Evolutionary conservation across 1,140 invertebrate species (phyloP), one percentile per base, ranked within the genome.

Genomic region (Ceratosolen solmsi): DNA sequence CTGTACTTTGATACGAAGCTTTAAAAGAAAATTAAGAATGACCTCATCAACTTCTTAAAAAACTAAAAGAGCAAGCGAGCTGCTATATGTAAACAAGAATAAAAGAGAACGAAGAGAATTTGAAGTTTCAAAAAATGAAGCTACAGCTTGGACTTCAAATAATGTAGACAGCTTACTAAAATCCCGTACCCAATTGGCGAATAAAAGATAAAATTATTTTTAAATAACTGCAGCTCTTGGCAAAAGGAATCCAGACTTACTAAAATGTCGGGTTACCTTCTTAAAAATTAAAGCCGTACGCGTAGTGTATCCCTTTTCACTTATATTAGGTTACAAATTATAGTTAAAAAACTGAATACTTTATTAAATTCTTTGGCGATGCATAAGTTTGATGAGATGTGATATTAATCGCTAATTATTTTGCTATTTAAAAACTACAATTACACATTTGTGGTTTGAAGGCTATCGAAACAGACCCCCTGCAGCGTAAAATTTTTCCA

Each of bases 201-300:
- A 38, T 68, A 38, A 68, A 38, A 68, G 63, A 68, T 38, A 68
- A 68, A 68, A 68, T 68, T 68, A 36, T 33, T 68, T 68, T 68
- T 68, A 68, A 68, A 68, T 68, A 68, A 68, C 33, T 38, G 27
- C n/a, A 68, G 63, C 63, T 38, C 7, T 33, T 33, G 0, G 63
- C 33, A n/a, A 38, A 68, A 68, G 7, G 17, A 68, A 68, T 63
- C 33, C 33, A 38, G 8, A 36, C 30, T 38, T 27, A 38, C 63
- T 36, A 68, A 68, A 68, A 68, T 38, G 30, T 38, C 7, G 22
- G 63, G 17, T 38, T 38, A 68, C 15, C 33, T 38, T 68, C 17
- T 68, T 38, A 68, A 68, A 68, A 68, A 38, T 38, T 38, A 38
- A 68, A 38, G 17, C 22, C 27, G 17, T 38, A 1, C 15, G 15